Evolutionary conservation across 2,113 vertebrate genomes (phyloP).

Genomic region (Xenopus borealis): DNA sequence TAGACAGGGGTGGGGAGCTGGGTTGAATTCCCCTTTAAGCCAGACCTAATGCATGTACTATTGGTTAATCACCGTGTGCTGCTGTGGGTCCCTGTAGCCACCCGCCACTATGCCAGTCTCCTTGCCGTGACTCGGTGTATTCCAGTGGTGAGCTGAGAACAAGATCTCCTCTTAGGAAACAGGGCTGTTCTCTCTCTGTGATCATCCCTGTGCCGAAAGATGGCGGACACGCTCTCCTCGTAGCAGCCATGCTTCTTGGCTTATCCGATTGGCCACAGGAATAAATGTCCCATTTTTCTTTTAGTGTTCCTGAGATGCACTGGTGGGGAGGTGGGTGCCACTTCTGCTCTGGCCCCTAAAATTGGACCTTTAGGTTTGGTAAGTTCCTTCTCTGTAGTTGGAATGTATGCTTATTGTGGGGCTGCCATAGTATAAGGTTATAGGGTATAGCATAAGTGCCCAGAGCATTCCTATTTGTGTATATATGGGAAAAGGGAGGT

Average conservation of each 20-base stretch:
- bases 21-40: too few species aligned
- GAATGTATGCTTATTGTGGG: too few species aligned
- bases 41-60: too few species aligned
- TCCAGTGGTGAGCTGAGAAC: constrained; percentile 70
- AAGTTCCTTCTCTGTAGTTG: constrained; percentile 52
- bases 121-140: constrained; percentile 60
- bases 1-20: too few species aligned
- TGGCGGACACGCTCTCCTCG: constrained; percentile 60
- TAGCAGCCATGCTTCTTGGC: too few species aligned
- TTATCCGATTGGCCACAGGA: too few species aligned
- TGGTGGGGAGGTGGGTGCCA: constrained; percentile 93
- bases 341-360: constrained; percentile 92
- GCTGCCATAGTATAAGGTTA: too few species aligned
- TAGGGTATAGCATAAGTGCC: too few species aligned
- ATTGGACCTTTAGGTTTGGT: constrained; percentile 94
- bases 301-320: constrained; percentile 91
- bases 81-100: constrained; percentile 54
- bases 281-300: neutral
- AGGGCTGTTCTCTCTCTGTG: constrained; percentile 60
- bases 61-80: too few species aligned
- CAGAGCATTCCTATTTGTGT: too few species aligned
- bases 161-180: constrained; percentile 74
- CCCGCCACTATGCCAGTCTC: constrained; percentile 68
- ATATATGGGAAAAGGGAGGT: too few species aligned
- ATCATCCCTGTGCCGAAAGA: constrained; percentile 76